A percentile compares a stretch with the other conserved stretches of the same genome.
Evolutionary conservation across 2,888 invertebrate species (phyloP).

Genomic region (Trichopria drosophilae): DNA sequence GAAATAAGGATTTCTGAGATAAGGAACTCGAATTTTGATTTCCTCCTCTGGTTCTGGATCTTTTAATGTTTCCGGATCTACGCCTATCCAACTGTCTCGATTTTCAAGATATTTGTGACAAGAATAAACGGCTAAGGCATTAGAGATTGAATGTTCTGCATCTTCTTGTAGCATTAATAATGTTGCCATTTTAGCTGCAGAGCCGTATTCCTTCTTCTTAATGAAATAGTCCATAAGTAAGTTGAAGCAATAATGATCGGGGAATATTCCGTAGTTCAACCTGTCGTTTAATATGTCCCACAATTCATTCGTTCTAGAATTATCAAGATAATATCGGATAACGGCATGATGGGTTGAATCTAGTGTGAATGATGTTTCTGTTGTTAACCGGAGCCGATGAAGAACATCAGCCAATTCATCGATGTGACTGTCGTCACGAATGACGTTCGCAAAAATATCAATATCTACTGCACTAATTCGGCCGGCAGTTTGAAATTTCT

Average conservation of each 20-base stretch:
- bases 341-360: slow-evolving; percentile 85
- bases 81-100: slow-evolving; percentile 59
- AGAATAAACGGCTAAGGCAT: slow-evolving; percentile 71
- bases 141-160: slow-evolving; percentile 70
- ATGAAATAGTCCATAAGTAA: slow-evolving; percentile 80
- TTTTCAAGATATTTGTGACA: slow-evolving; percentile 72
- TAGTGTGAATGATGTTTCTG: slow-evolving; percentile 70
- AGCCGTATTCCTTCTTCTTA: slow-evolving; percentile 67
- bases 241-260: slow-evolving; percentile 80
- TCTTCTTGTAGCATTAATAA: slow-evolving; percentile 90
- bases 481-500: slow-evolving; percentile 65
- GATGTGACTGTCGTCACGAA: slow-evolving; percentile 62
- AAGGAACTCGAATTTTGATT: slow-evolving; percentile 76
- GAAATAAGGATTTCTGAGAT: slow-evolving; percentile 77
- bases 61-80: slow-evolving; percentile 50
- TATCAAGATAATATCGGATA: slow-evolving; percentile 64
- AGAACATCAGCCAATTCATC: slow-evolving; percentile 76
- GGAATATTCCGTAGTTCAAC: slow-evolving; percentile 85
- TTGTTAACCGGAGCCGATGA: slow-evolving; percentile 72
- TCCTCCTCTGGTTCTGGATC: slow-evolving; percentile 60
- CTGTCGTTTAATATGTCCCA: slow-evolving; percentile 77
- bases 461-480: slow-evolving; percentile 78
- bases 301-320: no score
- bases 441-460: slow-evolving; percentile 77
- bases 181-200: slow-evolving; percentile 77